phyloP scores from a whole-genome alignment of 2,797 vertebrate genomes.

The Eulemur mongoz region DNA sequence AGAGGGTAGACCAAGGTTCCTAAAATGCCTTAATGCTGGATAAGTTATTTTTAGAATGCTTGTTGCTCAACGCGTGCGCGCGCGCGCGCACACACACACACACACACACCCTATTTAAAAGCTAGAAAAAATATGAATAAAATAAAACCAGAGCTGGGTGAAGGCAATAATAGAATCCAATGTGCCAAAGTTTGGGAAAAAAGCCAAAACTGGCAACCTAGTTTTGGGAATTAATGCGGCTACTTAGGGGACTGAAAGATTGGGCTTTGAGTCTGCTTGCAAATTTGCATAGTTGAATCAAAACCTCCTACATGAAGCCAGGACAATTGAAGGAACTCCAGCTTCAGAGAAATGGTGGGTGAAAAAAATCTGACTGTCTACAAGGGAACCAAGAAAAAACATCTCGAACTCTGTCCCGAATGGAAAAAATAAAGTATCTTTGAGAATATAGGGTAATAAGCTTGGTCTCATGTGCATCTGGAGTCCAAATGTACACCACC shows the following conservation, averaged over 20 bases:
- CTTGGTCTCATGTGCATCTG: background rate
- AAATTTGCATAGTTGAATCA: background rate
- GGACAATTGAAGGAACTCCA: background rate
- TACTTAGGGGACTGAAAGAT: no score
- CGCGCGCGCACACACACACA: background rate
- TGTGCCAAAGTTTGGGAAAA: background rate
- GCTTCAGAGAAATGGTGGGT: background rate
- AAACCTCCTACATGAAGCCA: background rate
- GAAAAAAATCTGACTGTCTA: background rate
- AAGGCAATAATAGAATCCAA: background rate
- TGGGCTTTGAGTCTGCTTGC: no score
- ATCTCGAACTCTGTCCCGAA: background rate
- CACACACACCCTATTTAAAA: background rate
- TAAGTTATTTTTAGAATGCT: background rate
- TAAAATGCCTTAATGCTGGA: background rate
- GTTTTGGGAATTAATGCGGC: background rate
- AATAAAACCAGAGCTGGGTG: background rate
- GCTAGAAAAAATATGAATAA: background rate
- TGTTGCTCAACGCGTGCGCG: background rate
- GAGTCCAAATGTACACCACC: background rate
- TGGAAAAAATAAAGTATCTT: background rate
- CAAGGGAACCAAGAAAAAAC: background rate
- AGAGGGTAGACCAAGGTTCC: background rate
- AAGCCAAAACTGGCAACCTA: background rate
- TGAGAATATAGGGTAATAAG: background rate